These are phyloP conservation scores for Amblyjoppa fuscipennis DNA, from an alignment of 2,888 invertebrate genomes.

Conservation along the genomic window DNA sequence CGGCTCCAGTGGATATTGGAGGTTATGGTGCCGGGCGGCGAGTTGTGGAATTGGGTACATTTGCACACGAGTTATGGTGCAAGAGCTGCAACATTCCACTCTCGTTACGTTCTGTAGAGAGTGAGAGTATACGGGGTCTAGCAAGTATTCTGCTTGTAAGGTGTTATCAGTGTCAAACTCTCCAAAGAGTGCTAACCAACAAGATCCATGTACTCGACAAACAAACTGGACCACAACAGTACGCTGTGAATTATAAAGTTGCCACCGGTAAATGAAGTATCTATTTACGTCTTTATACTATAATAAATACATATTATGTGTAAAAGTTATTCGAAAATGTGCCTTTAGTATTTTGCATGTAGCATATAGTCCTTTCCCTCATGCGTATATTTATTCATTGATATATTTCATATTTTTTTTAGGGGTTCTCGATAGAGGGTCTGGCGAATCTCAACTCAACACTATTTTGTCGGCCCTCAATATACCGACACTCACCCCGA, in stretches of 20 bases:
- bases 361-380: too few species aligned
- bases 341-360: neutral
- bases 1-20: too few species aligned
- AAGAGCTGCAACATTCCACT: slow-evolving; percentile 35
- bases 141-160: slow-evolving; percentile 24
- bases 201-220: slow-evolving; percentile 3
- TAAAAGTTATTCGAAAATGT: neutral
- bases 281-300: neutral
- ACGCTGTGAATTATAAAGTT: slow-evolving; percentile 9
- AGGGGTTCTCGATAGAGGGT: neutral
- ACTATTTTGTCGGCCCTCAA: slow-evolving; percentile 40
- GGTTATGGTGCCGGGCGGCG: slow-evolving; percentile 22
- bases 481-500: slow-evolving; percentile 34
- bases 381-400: slow-evolving; percentile 2
- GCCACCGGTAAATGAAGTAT: neutral
- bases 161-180: slow-evolving; percentile 15
- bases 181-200: neutral
- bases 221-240: neutral
- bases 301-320: neutral
- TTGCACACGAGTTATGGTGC: slow-evolving; percentile 53
- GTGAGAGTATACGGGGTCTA: slow-evolving; percentile 30
- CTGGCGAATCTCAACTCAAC: slow-evolving; percentile 52
- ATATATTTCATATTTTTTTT: slow-evolving; percentile 5
- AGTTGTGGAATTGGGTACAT: slow-evolving; percentile 36
- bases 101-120: slow-evolving; percentile 29